Conservation (phyloP, 2,888 invertebrate species). For the Meganola albula region DNA sequence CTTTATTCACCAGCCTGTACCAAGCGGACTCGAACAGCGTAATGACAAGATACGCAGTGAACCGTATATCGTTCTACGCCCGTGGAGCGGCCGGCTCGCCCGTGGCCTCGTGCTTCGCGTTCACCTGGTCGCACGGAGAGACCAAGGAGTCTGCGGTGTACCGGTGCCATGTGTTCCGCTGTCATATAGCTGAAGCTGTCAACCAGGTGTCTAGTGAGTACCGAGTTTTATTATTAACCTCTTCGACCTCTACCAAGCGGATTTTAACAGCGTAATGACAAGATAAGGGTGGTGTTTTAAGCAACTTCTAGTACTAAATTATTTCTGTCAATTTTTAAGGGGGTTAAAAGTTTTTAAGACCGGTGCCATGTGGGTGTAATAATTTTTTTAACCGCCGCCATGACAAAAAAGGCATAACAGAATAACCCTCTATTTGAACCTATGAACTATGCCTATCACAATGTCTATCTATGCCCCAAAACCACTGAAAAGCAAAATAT, state of each 20-base stretch:
- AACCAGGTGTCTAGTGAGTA: constrained; percentile 83
- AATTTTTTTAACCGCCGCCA: too few relatives aligned
- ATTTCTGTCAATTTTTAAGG: too few relatives aligned
- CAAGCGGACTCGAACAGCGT: constrained; percentile 89
- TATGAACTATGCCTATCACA: too few relatives aligned
- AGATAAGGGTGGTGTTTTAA: too few relatives aligned
- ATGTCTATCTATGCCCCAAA: too few relatives aligned
- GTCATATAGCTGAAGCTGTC: constrained; percentile 95
- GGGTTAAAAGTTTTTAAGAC: too few relatives aligned
- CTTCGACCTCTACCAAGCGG: constrained; percentile 88
- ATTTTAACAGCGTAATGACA: constrained; percentile 88
- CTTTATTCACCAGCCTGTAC: constrained; percentile 78
- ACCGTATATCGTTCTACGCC: constrained; percentile 96
- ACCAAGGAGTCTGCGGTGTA: constrained; percentile 92
- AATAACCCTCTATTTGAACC: too few relatives aligned
- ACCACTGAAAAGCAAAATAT: too few relatives aligned
- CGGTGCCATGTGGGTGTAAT: too few relatives aligned
- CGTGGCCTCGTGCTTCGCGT: constrained; percentile 97
- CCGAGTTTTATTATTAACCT: too few relatives aligned
- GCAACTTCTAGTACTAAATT: too few relatives aligned
- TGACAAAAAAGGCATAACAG: too few relatives aligned
- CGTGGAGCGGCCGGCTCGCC: constrained; percentile 89
- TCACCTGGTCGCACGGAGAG: constrained; percentile 97
- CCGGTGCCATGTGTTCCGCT: constrained; percentile 98
- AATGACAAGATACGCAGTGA: constrained; percentile 93